Evolutionary conservation across 2,113 vertebrate genomes (phyloP).

Genomic region (Esox niger): DNA sequence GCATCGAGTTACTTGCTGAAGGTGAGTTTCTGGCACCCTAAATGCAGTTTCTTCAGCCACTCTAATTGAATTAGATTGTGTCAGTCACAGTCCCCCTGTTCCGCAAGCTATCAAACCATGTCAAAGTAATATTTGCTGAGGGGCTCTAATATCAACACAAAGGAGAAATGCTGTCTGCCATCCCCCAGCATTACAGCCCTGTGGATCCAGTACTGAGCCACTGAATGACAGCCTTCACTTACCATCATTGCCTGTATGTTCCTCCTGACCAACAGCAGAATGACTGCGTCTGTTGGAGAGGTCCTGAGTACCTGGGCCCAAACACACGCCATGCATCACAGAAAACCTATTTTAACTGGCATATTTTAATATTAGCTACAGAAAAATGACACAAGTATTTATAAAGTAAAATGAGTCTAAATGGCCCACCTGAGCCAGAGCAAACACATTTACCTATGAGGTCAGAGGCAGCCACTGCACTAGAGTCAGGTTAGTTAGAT

Average conservation of each 20-base stretch:
- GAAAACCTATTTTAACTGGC: conserved; percentile 68
- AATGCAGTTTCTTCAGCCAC: conserved; percentile 52
- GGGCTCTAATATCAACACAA: conserved; percentile 63
- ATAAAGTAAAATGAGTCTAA: conserved; percentile 71
- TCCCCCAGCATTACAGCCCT: conserved; percentile 16
- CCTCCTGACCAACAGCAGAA: conserved; percentile 31
- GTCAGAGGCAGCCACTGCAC: conserved; percentile 88
- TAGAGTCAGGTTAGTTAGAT: conserved; percentile 89
- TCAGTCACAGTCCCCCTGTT: conserved; percentile 55
- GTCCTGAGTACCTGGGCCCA: conserved; percentile 9
- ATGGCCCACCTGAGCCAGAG: conserved; percentile 80
- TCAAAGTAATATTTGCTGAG: conserved; percentile 63
- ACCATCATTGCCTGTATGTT: conserved; percentile 44
- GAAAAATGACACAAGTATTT: conserved; percentile 73
- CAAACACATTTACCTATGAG: conserved; percentile 95
- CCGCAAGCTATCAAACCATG: conserved; percentile 51
- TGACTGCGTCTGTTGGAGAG: conserved; percentile 40
- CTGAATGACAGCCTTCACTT: conserved; percentile 67
- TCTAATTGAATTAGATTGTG: conserved; percentile 64
- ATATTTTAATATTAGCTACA: conserved; percentile 73
- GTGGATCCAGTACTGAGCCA: conserved; percentile 45
- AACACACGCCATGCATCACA: conserved; percentile 36
- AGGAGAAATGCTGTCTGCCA: conserved; percentile 46
- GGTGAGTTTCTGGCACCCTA: conserved; percentile 43
- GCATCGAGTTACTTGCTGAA: conserved; percentile 35